phyloP scores from a whole-genome alignment of 2,888 invertebrate species.

The Machimus rusticus region DNA sequence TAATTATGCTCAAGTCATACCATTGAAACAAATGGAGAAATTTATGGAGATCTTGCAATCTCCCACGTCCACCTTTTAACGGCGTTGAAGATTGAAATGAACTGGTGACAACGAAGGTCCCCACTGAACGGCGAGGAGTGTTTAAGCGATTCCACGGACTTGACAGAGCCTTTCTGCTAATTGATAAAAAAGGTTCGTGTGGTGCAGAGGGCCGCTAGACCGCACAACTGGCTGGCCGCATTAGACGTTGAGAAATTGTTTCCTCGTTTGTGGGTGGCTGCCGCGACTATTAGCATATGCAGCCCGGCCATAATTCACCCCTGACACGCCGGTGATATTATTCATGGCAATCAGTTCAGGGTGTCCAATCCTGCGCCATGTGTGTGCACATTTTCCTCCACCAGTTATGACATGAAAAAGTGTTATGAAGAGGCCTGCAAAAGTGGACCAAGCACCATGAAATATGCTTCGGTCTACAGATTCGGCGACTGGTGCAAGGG shows the following conservation, averaged over 20 bases:
- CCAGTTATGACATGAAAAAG: slow-evolving; percentile 34
- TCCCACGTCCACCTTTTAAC: not conserved
- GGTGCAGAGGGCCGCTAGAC: not conserved
- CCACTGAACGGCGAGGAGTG: not conserved
- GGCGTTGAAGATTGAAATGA: not conserved
- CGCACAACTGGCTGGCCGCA: not conserved
- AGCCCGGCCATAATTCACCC: slow-evolving; percentile 29
- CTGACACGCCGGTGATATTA: slow-evolving; percentile 36
- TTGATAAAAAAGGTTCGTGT: not conserved
- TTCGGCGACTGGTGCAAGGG: slow-evolving; percentile 22
- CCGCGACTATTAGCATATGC: slow-evolving; percentile 39
- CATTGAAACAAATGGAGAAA: not conserved
- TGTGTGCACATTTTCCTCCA: slow-evolving; percentile 23
- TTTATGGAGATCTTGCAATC: not conserved
- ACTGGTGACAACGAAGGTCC: not conserved
- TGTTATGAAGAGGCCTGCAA: slow-evolving; percentile 37
- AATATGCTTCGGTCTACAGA: slow-evolving; percentile 38
- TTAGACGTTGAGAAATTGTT: slow-evolving; percentile 32
- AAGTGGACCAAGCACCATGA: slow-evolving; percentile 40
- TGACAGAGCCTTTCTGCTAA: not conserved
- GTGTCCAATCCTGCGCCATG: slow-evolving; percentile 14
- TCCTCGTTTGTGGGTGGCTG: slow-evolving; percentile 36
- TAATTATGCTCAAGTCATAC: too few relatives aligned
- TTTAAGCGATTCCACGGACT: not conserved
- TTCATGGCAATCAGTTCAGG: slow-evolving; percentile 35